Conservation (phyloP, 2,113 vertebrate genomes). For the Meriones unguiculatus region DNA sequence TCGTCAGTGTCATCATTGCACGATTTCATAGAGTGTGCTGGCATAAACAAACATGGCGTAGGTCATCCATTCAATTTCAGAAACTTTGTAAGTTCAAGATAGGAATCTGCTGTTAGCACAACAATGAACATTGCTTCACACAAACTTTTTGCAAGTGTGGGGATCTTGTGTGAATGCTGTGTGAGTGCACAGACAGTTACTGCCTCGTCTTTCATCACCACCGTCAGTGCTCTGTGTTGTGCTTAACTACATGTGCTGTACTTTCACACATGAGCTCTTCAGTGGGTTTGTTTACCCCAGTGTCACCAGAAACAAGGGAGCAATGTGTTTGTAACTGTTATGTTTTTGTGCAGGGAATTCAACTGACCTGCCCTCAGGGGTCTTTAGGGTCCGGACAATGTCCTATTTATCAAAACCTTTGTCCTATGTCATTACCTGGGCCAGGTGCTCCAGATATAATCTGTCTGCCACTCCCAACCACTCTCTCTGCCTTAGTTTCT, state of each 20-base stretch:
- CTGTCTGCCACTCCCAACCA: no score
- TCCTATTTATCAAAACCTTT: not conserved
- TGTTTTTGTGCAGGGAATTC: no score
- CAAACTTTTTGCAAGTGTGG: not conserved
- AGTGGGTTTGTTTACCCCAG: not conserved
- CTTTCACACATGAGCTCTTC: not conserved
- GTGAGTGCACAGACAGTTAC: not conserved
- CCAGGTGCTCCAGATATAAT: no score
- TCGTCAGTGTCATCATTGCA: not conserved
- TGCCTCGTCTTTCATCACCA: not conserved
- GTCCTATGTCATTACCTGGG: no score
- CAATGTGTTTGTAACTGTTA: not conserved
- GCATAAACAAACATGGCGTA: not conserved
- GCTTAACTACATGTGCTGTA: not conserved
- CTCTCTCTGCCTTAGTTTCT: no score
- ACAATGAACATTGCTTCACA: not conserved
- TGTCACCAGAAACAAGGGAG: not conserved
- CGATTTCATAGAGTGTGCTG: no score
- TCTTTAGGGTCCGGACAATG: no score
- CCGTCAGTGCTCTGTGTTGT: not conserved
- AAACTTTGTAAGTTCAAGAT: not conserved
- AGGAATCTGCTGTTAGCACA: not conserved
- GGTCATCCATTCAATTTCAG: no score
- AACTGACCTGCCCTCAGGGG: no score
- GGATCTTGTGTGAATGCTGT: no score